Conservation (phyloP, 2,797 vertebrate genomes). For the Oryzias dopingdopingensis region DNA sequence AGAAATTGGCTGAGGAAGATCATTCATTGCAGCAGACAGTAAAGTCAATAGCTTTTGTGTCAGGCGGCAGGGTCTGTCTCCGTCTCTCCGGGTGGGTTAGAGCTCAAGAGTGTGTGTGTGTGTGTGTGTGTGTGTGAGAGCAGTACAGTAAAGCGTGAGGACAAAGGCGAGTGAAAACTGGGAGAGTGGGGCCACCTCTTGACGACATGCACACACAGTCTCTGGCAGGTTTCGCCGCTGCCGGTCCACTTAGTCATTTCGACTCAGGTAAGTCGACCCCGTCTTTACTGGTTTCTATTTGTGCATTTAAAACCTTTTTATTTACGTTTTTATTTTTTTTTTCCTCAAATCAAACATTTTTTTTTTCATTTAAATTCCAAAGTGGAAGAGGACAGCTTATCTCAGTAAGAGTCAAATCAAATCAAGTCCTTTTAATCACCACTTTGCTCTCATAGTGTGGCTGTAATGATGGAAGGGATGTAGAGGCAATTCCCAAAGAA, state of each 20-base stretch:
- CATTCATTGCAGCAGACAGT: conserved; percentile 80
- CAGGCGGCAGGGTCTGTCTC: conserved; percentile 88
- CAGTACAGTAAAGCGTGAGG: conserved; percentile 70
- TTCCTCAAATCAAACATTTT: no score
- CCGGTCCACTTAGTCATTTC: conserved; percentile 3
- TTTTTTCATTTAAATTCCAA: conserved; percentile 30
- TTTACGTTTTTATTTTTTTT: no score
- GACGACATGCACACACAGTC: conserved; percentile 84
- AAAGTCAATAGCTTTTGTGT: conserved; percentile 89
- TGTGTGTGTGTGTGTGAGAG: conserved; percentile 23
- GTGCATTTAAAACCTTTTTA: no score
- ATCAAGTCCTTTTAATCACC: conserved; percentile 85
- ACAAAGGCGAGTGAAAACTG: conserved; percentile 83
- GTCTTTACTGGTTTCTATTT: no score
- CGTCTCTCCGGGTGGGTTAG: conserved; percentile 58
- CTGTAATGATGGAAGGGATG: conserved; percentile 82
- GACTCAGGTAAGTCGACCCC: no score
- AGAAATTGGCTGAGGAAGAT: conserved; percentile 79
- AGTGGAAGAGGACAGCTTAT: conserved; percentile 75
- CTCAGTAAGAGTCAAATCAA: conserved; percentile 82
- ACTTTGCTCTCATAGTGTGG: conserved; percentile 81
- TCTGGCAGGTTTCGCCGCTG: conserved; percentile 1
- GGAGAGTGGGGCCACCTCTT: conserved; percentile 98
- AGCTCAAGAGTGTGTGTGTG: conserved; percentile 28
- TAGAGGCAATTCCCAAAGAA: conserved; percentile 79